phyloP scores from a whole-genome alignment of 2,797 vertebrate genomes.

The Aldrovandia affinis region DNA sequence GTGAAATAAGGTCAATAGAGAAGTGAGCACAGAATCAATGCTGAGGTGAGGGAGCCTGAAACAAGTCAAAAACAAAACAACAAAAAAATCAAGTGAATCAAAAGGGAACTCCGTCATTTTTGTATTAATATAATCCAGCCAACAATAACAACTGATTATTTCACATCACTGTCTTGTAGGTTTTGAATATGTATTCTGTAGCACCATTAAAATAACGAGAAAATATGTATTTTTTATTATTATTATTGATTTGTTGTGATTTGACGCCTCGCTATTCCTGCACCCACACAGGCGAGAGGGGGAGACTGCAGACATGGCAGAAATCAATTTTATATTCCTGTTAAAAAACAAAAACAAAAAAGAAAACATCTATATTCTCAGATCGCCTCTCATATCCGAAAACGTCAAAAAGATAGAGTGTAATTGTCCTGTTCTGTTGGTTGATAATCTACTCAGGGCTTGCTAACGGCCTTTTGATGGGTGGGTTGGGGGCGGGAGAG shows the following conservation, averaged over 20 bases:
- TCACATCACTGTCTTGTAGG: background rate
- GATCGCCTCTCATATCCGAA: background rate
- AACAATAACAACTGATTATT: background rate
- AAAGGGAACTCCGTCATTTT: background rate
- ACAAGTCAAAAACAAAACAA: background rate
- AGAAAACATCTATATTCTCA: background rate
- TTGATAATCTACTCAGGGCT: background rate
- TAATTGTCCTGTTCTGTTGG: background rate
- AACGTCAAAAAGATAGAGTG: conserved; percentile 15
- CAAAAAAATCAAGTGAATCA: background rate
- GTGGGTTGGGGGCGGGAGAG: background rate
- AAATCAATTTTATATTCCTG: background rate
- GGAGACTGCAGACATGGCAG: background rate
- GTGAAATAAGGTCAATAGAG: background rate
- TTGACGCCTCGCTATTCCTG: background rate
- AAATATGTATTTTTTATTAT: no score
- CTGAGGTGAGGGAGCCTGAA: background rate
- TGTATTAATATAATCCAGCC: background rate
- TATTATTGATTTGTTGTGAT: background rate
- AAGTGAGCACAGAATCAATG: background rate
- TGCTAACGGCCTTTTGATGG: conserved; percentile 15
- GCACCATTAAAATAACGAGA: background rate
- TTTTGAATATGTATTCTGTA: background rate
- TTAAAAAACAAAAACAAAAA: background rate
- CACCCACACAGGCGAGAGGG: background rate